These are phyloP conservation scores for Anoplophora glabripennis DNA, from an alignment of 1,140 invertebrate genomes.

Conservation along the genomic window DNA sequence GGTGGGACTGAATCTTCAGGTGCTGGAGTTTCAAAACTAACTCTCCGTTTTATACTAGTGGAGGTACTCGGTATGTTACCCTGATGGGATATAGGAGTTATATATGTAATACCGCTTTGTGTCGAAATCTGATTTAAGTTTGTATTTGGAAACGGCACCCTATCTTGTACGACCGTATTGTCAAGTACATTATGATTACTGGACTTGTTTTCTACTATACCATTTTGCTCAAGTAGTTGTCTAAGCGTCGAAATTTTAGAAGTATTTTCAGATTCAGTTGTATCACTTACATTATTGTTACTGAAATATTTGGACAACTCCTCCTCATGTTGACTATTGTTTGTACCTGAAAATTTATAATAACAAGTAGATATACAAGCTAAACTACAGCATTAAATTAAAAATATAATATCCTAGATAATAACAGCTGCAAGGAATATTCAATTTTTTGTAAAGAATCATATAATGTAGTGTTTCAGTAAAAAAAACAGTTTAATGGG, in stretches of 20 bases:
- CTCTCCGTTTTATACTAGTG: slow-evolving; percentile 51
- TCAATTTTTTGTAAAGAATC: slow-evolving; percentile 1
- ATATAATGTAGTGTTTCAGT: too few relatives aligned
- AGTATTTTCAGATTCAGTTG: slow-evolving; percentile 32
- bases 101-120: slow-evolving; percentile 12
- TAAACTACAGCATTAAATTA: not conserved
- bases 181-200: not conserved
- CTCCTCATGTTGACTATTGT: slow-evolving; percentile 76
- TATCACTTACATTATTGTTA: slow-evolving; percentile 28
- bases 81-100: slow-evolving; percentile 11
- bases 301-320: slow-evolving; percentile 74
- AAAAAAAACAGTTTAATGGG: too few relatives aligned
- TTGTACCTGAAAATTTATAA: slow-evolving; percentile 52
- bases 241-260: slow-evolving; percentile 71
- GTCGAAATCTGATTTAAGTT: slow-evolving; percentile 4
- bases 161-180: slow-evolving; percentile 6
- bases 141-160: slow-evolving; percentile 3
- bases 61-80: slow-evolving; percentile 13
- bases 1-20: slow-evolving; percentile 50
- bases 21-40: slow-evolving; percentile 60
- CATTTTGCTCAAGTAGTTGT: slow-evolving; percentile 62
- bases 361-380: not conserved
- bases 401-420: too few relatives aligned
- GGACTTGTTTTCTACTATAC: slow-evolving; percentile 33
- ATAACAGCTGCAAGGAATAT: not conserved